phyloP scores from a whole-genome alignment of 2,797 vertebrate species.

The Poeciliopsis gracilis region DNA sequence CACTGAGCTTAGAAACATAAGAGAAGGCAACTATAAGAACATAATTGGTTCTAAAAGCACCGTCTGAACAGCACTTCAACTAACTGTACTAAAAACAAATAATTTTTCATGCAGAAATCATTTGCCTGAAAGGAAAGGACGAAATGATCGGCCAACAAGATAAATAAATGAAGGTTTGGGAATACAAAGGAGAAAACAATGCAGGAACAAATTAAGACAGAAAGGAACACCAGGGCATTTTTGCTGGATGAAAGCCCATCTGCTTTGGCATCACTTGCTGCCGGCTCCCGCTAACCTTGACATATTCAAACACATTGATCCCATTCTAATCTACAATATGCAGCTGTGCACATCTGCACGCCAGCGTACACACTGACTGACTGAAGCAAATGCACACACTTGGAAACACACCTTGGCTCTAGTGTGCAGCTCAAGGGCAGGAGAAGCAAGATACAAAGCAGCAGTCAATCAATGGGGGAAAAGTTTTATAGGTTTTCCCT shows the following conservation, averaged over 20 bases:
- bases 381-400: slow-evolving; percentile 2
- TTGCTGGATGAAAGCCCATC: slow-evolving; percentile 55
- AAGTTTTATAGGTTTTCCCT: slow-evolving; percentile 71
- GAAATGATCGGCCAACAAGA: slow-evolving; percentile 17
- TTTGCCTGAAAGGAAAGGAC: slow-evolving; percentile 24
- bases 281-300: slow-evolving; percentile 70
- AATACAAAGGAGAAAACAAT: slow-evolving; percentile 45
- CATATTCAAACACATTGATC: slow-evolving; percentile 76
- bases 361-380: slow-evolving; percentile 15
- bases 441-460: slow-evolving; percentile 60
- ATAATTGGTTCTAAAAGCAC: slow-evolving; percentile 6
- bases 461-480: slow-evolving; percentile 67
- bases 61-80: background rate
- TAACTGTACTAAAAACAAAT: background rate
- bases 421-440: slow-evolving; percentile 69
- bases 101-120: slow-evolving; percentile 21
- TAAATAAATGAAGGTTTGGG: slow-evolving; percentile 12
- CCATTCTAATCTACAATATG: slow-evolving; percentile 64
- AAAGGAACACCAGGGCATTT: slow-evolving; percentile 32
- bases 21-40: background rate
- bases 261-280: slow-evolving; percentile 44
- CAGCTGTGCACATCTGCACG: slow-evolving; percentile 25
- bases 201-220: slow-evolving; percentile 45
- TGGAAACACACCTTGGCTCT: slow-evolving; percentile 43
- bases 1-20: background rate